Base-by-base conservation (phyloP, 2,888 invertebrate genomes). In the Spilarctia lutea region DNA sequence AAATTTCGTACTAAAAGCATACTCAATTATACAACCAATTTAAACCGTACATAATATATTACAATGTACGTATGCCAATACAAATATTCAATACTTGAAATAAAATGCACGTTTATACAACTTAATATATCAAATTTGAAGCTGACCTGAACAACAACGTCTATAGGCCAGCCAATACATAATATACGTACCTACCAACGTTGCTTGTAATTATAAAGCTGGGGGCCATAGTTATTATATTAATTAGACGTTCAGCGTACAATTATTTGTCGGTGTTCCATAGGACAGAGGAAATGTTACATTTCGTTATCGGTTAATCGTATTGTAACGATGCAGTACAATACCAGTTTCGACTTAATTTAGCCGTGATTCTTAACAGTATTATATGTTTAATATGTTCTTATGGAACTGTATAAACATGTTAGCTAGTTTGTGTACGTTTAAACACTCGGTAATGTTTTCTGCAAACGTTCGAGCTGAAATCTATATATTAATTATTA, bases 251-350 rank as follows among this genome's bases (percentile, higher is more conserved):
- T 68, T 71, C 42, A 45, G 20, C 42, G 27, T 16, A 60, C 68
- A 76, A 68, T 76, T 68, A 68, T 74, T 80, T 60, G 68, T 79
- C 72, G 71, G 3, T 65, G 20, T 78, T 71, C 71, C 75, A 84
- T 75, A 72, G 18, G 65, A 42, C 67, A 13, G 30, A 74, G 83
- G 79, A 76, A 73, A 67, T 48, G 20, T 4, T 80, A 78, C 80
- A 72, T 70, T 42, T 16, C 7, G 67, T 78, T 83, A 80, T 82
- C 85, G 85, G 75, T 72, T 81, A 73, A 77, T 80, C 77, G 76
- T 27, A 74, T 67, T 27, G 27, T 13, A 27, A 60, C 60, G 33
- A 52, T 6, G 48, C n/a, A 52, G 33, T 68, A 52, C 68, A 68
- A 68, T 27, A 20, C 35, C 33, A 20, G 13, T n/a, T n/a, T 67